Evolutionary conservation across 1,140 invertebrate species (phyloP).

Genomic region (Heliothis virescens): DNA sequence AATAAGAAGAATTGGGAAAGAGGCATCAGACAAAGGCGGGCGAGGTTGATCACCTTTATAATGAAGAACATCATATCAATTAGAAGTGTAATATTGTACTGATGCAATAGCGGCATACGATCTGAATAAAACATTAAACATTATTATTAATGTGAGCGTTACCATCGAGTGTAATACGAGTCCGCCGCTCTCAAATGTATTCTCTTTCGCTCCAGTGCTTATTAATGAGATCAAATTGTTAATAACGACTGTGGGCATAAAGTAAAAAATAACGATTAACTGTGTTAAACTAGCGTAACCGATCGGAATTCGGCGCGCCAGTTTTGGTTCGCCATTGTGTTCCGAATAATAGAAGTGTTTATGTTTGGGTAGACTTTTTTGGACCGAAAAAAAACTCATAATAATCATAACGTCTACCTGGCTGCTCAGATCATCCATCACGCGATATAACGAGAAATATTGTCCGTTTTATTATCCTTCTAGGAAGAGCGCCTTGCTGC

Average conservation of each 20-base stretch:
- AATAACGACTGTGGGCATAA: constrained; percentile 75
- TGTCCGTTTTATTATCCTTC: constrained; percentile 71
- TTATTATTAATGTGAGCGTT: constrained; percentile 75
- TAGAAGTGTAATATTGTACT: constrained; percentile 45
- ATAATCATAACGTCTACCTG: constrained; percentile 75
- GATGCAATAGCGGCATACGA: constrained; percentile 47
- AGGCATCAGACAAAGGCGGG: constrained; percentile 27
- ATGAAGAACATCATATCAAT: constrained; percentile 45
- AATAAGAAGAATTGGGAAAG: constrained; percentile 17
- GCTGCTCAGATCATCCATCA: constrained; percentile 76
- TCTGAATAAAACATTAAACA: constrained; percentile 70
- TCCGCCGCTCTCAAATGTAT: constrained; percentile 65
- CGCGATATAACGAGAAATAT: constrained; percentile 77
- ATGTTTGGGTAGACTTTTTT: constrained; percentile 76
- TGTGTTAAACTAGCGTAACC: constrained; percentile 82
- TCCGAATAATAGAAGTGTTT: constrained; percentile 80
- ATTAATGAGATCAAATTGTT: constrained; percentile 83
- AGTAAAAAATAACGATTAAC: constrained; percentile 82
- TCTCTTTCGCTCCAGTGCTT: constrained; percentile 75
- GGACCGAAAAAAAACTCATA: constrained; percentile 55
- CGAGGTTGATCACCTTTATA: constrained; percentile 38
- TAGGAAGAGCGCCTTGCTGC: constrained; percentile 57
- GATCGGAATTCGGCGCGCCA: constrained; percentile 77
- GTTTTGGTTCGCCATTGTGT: constrained; percentile 72
- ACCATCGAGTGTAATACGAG: constrained; percentile 67